A percentile compares a stretch with the other conserved stretches of the same genome.
phyloP scores from a whole-genome alignment of 2,797 vertebrate genomes.

The Sciurus vulgaris region DNA sequence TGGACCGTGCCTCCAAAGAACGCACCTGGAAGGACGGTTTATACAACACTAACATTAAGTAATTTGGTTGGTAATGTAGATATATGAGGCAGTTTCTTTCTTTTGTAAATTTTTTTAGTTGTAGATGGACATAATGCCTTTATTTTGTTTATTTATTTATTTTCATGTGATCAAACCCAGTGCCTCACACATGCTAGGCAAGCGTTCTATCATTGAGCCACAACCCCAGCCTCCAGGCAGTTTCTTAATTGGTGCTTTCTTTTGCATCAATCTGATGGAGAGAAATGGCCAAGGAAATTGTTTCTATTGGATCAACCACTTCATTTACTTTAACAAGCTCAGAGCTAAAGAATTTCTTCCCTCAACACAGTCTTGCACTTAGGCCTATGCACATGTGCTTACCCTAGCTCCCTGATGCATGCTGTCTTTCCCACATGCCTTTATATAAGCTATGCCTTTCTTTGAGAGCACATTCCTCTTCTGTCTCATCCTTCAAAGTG shows the following conservation, averaged over 20 bases:
- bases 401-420: fast-evolving
- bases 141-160: too few species aligned
- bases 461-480: neutral
- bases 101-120: too few species aligned
- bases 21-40: neutral
- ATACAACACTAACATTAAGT: neutral
- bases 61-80: neutral
- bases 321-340: neutral
- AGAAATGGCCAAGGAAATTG: conserved; percentile 29
- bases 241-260: neutral
- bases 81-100: too few species aligned
- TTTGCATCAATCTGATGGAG: neutral
- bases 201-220: too few species aligned
- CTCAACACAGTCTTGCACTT: neutral
- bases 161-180: too few species aligned
- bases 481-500: neutral
- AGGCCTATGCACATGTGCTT: too few species aligned
- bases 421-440: neutral
- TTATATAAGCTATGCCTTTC: neutral
- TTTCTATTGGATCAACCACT: neutral
- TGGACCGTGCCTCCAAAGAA: neutral
- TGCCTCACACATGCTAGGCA: too few species aligned
- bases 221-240: too few species aligned
- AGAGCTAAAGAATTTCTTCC: neutral
- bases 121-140: too few species aligned